Conservation (phyloP, 2,797 vertebrate species). For the Hippocampus kuda region DNA sequence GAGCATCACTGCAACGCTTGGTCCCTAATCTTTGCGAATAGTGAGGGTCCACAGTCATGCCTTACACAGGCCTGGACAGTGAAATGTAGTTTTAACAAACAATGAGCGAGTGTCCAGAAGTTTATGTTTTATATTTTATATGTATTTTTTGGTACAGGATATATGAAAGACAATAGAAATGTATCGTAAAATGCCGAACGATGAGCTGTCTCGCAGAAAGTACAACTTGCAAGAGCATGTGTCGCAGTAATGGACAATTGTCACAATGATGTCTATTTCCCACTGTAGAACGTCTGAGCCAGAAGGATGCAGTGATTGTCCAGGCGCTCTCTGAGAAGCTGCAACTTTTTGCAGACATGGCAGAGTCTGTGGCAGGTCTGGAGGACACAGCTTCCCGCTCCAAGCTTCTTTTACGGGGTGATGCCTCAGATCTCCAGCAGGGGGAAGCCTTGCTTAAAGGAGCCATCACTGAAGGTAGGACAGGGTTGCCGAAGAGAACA, state of each 20-base stretch:
- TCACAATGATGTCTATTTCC: conserved; percentile 1
- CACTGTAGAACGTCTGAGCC: conserved; percentile 70
- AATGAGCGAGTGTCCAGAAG: too few species aligned
- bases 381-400: conserved; percentile 61
- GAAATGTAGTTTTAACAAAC: too few species aligned
- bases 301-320: conserved; percentile 75
- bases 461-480: conserved; percentile 80
- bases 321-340: conserved; percentile 83
- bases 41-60: too few species aligned
- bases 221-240: neutral
- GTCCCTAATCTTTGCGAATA: too few species aligned
- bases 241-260: neutral
- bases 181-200: neutral
- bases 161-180: neutral
- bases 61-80: too few species aligned
- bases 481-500: neutral
- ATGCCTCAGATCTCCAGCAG: conserved; percentile 75
- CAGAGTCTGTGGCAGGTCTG: conserved; percentile 66
- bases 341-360: conserved; percentile 83
- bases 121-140: too few species aligned
- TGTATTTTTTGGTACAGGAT: neutral
- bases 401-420: conserved; percentile 72
- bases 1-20: too few species aligned
- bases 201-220: neutral
- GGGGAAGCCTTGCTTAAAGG: conserved; percentile 80